These are phyloP conservation scores for Oscheius onirici DNA, from an alignment of 2,888 invertebrate genomes.

Conservation along the genomic window DNA sequence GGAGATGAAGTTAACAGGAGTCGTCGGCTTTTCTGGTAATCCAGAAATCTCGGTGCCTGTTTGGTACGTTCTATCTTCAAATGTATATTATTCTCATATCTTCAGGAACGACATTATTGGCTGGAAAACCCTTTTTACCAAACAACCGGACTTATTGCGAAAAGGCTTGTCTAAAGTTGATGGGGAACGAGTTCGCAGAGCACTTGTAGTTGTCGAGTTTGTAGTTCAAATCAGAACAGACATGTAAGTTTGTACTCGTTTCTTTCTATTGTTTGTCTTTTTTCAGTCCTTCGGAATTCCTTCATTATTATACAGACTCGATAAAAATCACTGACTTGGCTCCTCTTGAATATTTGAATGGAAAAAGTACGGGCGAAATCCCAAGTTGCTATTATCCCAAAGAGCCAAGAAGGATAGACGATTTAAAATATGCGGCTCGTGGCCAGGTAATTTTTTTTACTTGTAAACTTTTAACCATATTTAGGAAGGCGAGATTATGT, in stretches of 20 bases:
- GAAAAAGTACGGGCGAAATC: neutral
- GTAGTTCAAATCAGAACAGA: neutral
- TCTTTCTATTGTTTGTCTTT: neutral
- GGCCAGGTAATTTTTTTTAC: neutral
- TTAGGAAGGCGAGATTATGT: neutral
- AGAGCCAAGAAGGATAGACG: neutral
- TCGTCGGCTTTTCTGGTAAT: neutral
- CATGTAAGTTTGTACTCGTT: neutral
- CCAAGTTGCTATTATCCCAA: neutral
- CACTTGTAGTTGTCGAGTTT: neutral
- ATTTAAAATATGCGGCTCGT: neutral
- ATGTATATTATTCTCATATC: neutral
- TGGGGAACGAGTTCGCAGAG: neutral
- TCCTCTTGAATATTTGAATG: neutral
- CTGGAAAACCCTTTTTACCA: neutral
- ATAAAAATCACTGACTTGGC: neutral
- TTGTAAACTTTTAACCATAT: neutral
- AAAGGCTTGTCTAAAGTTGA: neutral
- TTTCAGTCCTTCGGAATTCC: neutral
- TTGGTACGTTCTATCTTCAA: neutral
- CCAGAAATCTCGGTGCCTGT: neutral
- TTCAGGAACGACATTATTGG: neutral
- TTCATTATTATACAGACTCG: neutral
- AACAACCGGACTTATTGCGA: neutral
- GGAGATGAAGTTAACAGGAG: neutral